Conservation (phyloP, 1,140 invertebrate genomes). For the Drosophila navojoa region DNA sequence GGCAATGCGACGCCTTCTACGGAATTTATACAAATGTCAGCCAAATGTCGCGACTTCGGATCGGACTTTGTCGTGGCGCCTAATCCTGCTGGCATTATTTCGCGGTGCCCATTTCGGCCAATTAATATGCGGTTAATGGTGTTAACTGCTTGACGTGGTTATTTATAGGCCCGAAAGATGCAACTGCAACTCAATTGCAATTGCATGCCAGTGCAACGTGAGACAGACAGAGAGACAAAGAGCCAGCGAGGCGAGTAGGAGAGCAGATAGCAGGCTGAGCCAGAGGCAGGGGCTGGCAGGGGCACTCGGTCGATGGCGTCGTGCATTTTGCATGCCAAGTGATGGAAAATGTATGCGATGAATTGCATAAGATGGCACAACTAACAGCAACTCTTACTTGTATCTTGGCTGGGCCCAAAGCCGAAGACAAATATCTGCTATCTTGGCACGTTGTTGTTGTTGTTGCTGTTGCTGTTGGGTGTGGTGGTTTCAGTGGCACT, state of each 20-base stretch:
- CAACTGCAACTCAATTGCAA: constrained; percentile 71
- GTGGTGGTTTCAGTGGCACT: constrained; percentile 23
- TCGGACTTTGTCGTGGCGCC: constrained; percentile 29
- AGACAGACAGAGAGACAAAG: constrained; percentile 38
- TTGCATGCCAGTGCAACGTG: constrained; percentile 54
- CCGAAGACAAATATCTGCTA: constrained; percentile 21
- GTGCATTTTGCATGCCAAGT: constrained; percentile 76
- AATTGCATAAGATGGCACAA: constrained; percentile 72
- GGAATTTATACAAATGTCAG: constrained; percentile 53
- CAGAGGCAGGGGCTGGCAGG: too few relatives aligned
- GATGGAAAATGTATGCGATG: constrained; percentile 57
- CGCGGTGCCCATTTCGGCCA: constrained; percentile 75
- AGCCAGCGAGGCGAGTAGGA: background rate
- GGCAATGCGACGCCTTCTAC: constrained; percentile 46
- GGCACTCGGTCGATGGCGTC: constrained; percentile 1
- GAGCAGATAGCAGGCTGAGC: too few relatives aligned
- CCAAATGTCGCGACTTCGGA: constrained; percentile 57
- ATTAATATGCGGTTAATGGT: constrained; percentile 81
- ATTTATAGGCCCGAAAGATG: constrained; percentile 73
- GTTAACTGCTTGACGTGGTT: constrained; percentile 75
- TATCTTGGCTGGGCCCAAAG: constrained; percentile 11
- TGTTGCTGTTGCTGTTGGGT: background rate
- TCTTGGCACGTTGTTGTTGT: background rate
- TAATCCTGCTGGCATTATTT: constrained; percentile 48
- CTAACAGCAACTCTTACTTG: constrained; percentile 10